Conservation (phyloP, 2,113 vertebrate genomes). For the Neofelis nebulosa region DNA sequence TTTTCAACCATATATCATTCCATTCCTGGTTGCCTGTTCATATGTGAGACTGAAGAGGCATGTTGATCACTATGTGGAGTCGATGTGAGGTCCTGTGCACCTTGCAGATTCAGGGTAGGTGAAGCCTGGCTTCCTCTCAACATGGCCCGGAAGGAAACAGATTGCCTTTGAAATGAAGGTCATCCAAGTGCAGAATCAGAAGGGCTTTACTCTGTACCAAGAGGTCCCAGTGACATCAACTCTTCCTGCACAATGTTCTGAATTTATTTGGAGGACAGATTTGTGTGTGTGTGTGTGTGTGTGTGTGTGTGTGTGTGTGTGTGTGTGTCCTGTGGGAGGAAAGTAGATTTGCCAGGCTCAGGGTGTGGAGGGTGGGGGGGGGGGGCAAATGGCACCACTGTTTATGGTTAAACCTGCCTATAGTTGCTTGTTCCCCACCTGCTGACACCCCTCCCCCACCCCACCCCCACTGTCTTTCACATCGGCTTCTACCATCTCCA, state of each 20-base stretch:
- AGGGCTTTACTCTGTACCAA: not conserved
- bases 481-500: not conserved
- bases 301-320: not conserved
- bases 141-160: not conserved
- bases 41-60: not conserved
- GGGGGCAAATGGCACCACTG: not conserved
- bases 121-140: not conserved
- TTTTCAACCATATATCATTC: not conserved
- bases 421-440: not conserved
- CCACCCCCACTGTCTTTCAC: not conserved
- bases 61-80: accelerated
- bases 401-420: not conserved
- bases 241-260: not conserved
- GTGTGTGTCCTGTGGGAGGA: not conserved
- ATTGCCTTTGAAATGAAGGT: not conserved
- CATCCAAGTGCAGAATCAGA: not conserved
- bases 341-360: not conserved
- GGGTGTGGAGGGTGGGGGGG: not conserved
- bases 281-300: not conserved
- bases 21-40: not conserved
- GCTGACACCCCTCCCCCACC: not conserved
- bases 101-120: not conserved
- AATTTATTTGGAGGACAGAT: not conserved
- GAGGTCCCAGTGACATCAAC: not conserved
- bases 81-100: not conserved